Evolutionary conservation across 1,140 invertebrate genomes (phyloP).

Genomic region (Tetragnatha versicolor): DNA sequence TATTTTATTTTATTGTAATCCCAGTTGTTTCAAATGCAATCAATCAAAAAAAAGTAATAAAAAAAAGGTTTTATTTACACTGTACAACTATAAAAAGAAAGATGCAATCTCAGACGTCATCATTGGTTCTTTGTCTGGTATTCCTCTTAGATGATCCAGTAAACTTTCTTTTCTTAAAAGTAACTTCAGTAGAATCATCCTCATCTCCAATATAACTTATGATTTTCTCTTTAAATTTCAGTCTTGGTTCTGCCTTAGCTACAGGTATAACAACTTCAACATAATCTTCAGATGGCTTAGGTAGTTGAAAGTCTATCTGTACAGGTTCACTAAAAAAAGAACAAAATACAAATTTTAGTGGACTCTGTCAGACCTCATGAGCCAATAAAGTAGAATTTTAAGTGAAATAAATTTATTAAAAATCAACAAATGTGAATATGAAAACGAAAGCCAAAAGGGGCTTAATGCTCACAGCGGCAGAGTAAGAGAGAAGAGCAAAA

Average conservation of each 20-base stretch:
- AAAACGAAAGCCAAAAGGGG: no score
- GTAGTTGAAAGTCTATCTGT: conserved; percentile 45
- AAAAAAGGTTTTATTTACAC: conserved; percentile 1
- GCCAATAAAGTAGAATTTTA: no score
- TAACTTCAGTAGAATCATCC: conserved; percentile 6
- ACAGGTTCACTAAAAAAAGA: conserved; percentile 9
- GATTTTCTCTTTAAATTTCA: conserved; percentile 47
- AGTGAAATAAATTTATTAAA: no score
- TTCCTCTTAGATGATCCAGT: conserved; percentile 12
- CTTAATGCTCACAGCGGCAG: no score
- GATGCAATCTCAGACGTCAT: conserved; percentile 22
- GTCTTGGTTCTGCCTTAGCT: conserved; percentile 3
- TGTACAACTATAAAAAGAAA: neutral
- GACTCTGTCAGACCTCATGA: no score
- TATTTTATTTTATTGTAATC: no score
- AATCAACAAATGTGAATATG: no score
- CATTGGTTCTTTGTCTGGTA: conserved; percentile 36
- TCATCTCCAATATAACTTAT: conserved; percentile 6
- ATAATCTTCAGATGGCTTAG: conserved; percentile 32
- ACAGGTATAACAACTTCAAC: conserved; percentile 39
- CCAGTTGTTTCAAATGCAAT: no score
- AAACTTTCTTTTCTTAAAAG: conserved; percentile 53
- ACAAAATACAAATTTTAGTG: neutral
- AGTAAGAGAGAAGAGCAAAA: no score
- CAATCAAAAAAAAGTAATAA: no score